phyloP scores from a whole-genome alignment of 2,888 invertebrate species.

The Cosmorhoe ocellata region DNA sequence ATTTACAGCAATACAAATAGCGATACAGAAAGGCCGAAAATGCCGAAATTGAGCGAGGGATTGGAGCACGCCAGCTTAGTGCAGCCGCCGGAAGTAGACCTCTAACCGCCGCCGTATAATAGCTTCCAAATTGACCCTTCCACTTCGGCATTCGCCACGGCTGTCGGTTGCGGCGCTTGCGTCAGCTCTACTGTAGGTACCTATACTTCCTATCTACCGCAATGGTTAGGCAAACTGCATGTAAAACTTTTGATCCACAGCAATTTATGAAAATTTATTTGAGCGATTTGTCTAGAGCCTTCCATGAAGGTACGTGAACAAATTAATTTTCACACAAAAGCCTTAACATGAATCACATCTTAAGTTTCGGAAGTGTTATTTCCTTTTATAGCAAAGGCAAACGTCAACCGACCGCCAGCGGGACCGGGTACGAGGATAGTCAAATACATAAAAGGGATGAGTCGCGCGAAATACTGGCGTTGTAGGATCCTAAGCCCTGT shows the following conservation, averaged over 20 bases:
- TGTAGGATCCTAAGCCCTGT: slow-evolving; percentile 80
- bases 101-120: slow-evolving; percentile 79
- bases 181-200: slow-evolving; percentile 54
- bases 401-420: slow-evolving; percentile 61
- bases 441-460: slow-evolving; percentile 80
- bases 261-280: slow-evolving; percentile 16
- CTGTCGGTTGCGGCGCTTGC: slow-evolving; percentile 37
- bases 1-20: slow-evolving; percentile 59
- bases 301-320: slow-evolving; percentile 40
- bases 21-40: slow-evolving; percentile 73
- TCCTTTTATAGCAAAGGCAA: slow-evolving; percentile 72
- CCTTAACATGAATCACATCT: slow-evolving; percentile 63
- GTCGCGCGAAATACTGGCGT: slow-evolving; percentile 77
- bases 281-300: slow-evolving; percentile 40
- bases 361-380: slow-evolving; percentile 75
- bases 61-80: slow-evolving; percentile 77
- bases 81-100: slow-evolving; percentile 80
- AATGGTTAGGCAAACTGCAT: slow-evolving; percentile 11
- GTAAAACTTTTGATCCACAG: slow-evolving; percentile 15
- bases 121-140: slow-evolving; percentile 79
- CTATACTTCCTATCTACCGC: slow-evolving; percentile 28
- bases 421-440: slow-evolving; percentile 67
- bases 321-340: slow-evolving; percentile 65
- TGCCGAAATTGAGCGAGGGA: slow-evolving; percentile 75
- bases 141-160: slow-evolving; percentile 56